Evolutionary conservation across 1,140 invertebrate genomes (phyloP), one percentile per base, ranked within the genome.

Genomic region (Parapsyche elsis): DNA sequence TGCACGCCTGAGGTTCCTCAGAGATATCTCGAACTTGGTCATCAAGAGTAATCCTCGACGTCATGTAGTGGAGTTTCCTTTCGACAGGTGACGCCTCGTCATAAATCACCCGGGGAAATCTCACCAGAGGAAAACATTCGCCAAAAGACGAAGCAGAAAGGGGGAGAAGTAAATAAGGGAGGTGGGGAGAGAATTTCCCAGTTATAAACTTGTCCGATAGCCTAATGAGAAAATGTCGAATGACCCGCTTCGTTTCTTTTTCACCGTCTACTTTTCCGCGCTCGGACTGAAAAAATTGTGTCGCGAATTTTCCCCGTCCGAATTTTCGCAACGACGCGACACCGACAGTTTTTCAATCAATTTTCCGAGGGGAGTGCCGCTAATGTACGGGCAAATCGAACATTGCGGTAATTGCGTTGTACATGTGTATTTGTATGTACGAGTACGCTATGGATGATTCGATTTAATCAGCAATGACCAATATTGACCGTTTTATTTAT

Each of bases 211-310:
- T 67, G 2, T 19, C 2, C 21, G 64, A 67, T 67, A 5, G 30
- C 71, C 30, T 74, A 74, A 74, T 74, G 71, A 45, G 19, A 74
- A 74, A 74, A 38, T 19, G 7, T 49, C 21, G 24, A 74, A 49
- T 46, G 64, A 24, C 64, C 64, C 64, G 12, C 16, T 67, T 26
- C 64, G 19, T 46, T 12, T 49, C 12, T 23, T 74, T 49, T 49
- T 46, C 44, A 10, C 16, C 12, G 24, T 38, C 67, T n/a, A 23
- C 38, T 45, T 74, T 74, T 19, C 16, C 71, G 71, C 45, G 14
- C 0, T 9, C n/a, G 57, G 5, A 21, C 21, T 16, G 57, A 21
- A 61, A 61, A 61, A 61, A 19, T 61, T n/a, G n/a, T n/a, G n/a
- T n/a, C 57, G 57, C 57, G 16, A 21, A 61, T 61, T 61, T 61